Percentiles rank a stretch among this genome's conserved stretches.
Evolutionary conservation across 2,888 invertebrate genomes (phyloP).

Genomic region (Steinernema carpocapsae): DNA sequence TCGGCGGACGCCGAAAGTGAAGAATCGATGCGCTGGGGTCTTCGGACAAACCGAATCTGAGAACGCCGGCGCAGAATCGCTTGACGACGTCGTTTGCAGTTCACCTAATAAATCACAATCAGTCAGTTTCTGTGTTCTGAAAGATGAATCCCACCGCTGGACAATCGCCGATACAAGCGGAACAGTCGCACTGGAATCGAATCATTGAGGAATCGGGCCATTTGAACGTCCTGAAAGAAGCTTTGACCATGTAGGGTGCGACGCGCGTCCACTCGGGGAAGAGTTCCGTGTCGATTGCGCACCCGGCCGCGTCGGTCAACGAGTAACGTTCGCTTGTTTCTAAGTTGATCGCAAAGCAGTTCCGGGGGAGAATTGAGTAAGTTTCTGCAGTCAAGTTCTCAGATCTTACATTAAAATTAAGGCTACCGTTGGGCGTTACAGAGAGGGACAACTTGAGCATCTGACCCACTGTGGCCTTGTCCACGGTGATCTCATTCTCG

Average conservation of each 20-base stretch:
- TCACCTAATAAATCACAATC: constrained; percentile 30
- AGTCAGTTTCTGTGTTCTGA: background rate
- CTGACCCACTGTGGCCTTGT: constrained; percentile 47
- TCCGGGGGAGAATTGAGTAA: constrained; percentile 64
- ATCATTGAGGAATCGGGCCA: constrained; percentile 68
- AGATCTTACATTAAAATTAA: background rate
- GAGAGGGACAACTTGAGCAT: constrained; percentile 46
- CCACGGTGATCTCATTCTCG: background rate
- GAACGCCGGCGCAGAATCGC: constrained; percentile 33
- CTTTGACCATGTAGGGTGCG: constrained; percentile 39
- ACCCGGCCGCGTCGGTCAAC: constrained; percentile 65
- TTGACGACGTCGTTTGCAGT: constrained; percentile 40
- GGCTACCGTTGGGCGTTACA: constrained; percentile 48
- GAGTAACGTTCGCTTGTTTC: constrained; percentile 65
- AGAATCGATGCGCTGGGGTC: background rate
- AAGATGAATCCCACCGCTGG: constrained; percentile 39
- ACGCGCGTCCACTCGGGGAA: constrained; percentile 66
- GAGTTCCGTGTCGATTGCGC: constrained; percentile 67
- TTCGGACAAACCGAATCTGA: constrained; percentile 40
- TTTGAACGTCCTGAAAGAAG: constrained; percentile 66
- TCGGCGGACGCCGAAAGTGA: background rate
- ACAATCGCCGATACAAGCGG: constrained; percentile 61
- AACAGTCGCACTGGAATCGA: constrained; percentile 69
- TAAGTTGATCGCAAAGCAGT: constrained; percentile 68
- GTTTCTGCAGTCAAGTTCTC: constrained; percentile 35